These are phyloP conservation scores for Perca schrenkii DNA, from an alignment of 2,113 vertebrate species.

Conservation along the genomic window DNA sequence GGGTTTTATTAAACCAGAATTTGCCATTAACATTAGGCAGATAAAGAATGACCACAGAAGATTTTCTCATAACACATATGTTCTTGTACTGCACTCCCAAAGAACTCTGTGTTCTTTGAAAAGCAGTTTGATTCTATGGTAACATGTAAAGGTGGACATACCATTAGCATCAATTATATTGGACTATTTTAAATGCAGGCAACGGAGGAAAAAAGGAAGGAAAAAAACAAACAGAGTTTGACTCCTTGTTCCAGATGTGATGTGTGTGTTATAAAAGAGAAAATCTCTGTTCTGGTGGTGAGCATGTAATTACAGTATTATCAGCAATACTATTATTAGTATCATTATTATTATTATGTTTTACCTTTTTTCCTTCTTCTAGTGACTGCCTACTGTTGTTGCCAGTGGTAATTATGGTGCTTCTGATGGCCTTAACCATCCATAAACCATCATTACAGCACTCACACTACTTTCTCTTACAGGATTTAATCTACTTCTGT, in stretches of 20 bases:
- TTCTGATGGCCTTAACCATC: conserved; percentile 49
- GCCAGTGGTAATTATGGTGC: conserved; percentile 54
- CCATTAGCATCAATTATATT: conserved; percentile 25
- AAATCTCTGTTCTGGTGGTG: conserved; percentile 15
- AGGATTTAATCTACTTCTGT: conserved; percentile 16
- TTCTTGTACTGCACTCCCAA: not conserved
- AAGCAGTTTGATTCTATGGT: not conserved
- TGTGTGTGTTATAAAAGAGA: not conserved
- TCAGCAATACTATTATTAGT: conserved; percentile 60
- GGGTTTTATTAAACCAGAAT: no score
- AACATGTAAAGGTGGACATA: conserved; percentile 1
- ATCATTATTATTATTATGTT: conserved; percentile 39
- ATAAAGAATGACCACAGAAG: no score
- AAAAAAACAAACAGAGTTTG: not conserved
- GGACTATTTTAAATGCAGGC: not conserved
- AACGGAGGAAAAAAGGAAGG: not conserved
- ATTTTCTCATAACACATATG: no score
- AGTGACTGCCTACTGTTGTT: conserved; percentile 47
- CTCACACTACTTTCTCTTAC: conserved; percentile 21
- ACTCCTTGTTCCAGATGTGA: conserved; percentile 28
- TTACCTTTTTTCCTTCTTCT: conserved; percentile 3
- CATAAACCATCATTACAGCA: conserved; percentile 53
- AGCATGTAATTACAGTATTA: conserved; percentile 32
- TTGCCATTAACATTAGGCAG: no score
- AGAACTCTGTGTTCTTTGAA: conserved; percentile 5